Evolutionary conservation across 92 coral and sea anemone genomes (phyloP).

Genomic region (Parazoanthus darwini): DNA sequence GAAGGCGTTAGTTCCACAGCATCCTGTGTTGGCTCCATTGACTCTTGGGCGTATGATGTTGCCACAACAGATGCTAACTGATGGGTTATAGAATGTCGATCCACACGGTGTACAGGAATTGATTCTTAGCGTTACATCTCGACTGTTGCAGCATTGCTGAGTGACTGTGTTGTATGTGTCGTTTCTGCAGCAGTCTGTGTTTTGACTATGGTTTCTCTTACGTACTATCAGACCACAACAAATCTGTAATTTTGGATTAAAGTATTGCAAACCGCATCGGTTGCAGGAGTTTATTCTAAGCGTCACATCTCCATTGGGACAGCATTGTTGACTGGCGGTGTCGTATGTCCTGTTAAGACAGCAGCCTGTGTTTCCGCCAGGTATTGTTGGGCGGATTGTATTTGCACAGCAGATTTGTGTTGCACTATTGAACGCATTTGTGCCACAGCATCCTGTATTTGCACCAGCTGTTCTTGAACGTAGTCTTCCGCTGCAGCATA

Average conservation of each 20-base stretch:
- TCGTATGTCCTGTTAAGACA: constrained; percentile 15
- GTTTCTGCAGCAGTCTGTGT: constrained; percentile 16
- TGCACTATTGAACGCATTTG: not conserved
- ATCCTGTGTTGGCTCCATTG: constrained; percentile 8
- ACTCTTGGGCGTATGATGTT: not conserved
- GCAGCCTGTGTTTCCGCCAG: not conserved
- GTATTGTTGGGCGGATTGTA: not conserved
- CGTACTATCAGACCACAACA: not conserved
- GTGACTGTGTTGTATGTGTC: constrained; percentile 4
- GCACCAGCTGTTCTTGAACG: constrained; percentile 7
- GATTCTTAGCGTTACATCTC: not conserved
- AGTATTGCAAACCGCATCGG: not conserved
- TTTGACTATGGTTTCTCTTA: not conserved
- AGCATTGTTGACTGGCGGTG: not conserved
- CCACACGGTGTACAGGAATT: constrained; percentile 9
- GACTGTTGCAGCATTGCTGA: not conserved
- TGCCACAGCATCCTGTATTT: constrained; percentile 10
- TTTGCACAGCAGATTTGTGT: constrained; percentile 21
- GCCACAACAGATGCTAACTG: constrained; percentile 17
- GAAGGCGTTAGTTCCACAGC: constrained; percentile 7
- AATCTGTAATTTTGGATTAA: not conserved
- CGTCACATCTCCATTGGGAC: constrained; percentile 1
- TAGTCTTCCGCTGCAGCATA: constrained; percentile 10
- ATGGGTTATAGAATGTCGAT: not conserved
- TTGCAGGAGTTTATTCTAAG: not conserved